Evolutionary conservation across 2,888 invertebrate species (phyloP), one percentile per base, ranked within the genome.

Genomic region (Rhogogaster chlorosoma): DNA sequence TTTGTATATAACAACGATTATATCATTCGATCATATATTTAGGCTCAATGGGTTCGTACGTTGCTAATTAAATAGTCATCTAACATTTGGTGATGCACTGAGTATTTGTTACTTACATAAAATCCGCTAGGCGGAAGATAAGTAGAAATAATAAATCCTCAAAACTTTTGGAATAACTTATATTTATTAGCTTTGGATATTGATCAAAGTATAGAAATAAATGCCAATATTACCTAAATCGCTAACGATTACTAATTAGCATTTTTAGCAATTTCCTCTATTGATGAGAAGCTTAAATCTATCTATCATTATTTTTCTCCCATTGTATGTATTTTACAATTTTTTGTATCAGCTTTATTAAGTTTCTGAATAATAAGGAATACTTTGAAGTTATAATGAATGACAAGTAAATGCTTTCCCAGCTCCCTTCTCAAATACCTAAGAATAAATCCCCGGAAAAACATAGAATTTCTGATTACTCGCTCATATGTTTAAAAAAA

Each of bases 1-100:
- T 53, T 77, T 77, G 49, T 77, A 77, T 18, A 77, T 77, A 49
- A 77, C 77, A 29, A 53, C 32, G 10, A 77, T 77, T 77, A 77
- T 32, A 18, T 29, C 15, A 32, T 49, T n/a, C 22, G n/a, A 22
- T 38, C 12, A 9, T 36, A 18, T 70, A 61, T 53, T 53, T 67
- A 32, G 67, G 67, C 67, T 73, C 38, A n/a, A 53, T 18, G 77
- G n/a, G 18, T 53, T 77, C 67, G 10, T 29, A 53, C 32, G 10
- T 53, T 77, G 26, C n/a, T 32, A 77, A 6, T 77, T 32, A 15
- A 53, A 6, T 77, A 32, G 29, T 49, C 53, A 53, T 29, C 53
- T 77, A 49, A 49, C 29, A 77, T 53, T 32, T 32, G 53, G 49
- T 53, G 29, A 77, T 26, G 77, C 18, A 38, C 38, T 26, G 80